Conservation (phyloP, 2,888 invertebrate genomes). For the Aphelenchoides bicaudatus region DNA sequence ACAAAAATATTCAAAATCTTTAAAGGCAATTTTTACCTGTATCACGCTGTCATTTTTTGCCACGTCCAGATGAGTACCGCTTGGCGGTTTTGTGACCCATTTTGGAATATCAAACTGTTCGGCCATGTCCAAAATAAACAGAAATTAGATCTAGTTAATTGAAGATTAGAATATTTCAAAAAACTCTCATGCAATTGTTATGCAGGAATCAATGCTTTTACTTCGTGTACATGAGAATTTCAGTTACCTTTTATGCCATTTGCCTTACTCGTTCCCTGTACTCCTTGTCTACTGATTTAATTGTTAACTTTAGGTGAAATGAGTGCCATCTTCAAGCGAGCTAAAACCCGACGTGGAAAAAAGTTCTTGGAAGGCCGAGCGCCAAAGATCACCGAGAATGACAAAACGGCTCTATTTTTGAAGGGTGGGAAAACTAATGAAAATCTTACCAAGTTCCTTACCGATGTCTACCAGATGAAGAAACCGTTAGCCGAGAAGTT, state of each 20-base stretch:
- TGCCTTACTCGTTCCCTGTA: background rate
- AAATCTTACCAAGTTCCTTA: constrained; percentile 72
- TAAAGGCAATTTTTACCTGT: constrained; percentile 66
- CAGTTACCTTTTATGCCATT: background rate
- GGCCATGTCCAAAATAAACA: too few relatives aligned
- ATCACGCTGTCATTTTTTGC: constrained; percentile 91
- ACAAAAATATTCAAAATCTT: background rate
- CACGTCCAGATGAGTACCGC: constrained; percentile 94
- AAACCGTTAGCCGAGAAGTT: constrained; percentile 52
- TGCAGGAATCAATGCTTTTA: background rate
- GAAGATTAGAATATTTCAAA: too few relatives aligned
- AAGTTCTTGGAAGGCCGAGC: constrained; percentile 76
- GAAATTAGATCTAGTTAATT: too few relatives aligned
- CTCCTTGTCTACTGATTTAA: background rate
- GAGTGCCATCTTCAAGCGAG: constrained; percentile 66
- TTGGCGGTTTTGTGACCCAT: constrained; percentile 93
- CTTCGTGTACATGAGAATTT: background rate
- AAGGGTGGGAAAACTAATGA: constrained; percentile 70
- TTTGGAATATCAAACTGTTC: constrained; percentile 49
- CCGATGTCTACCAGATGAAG: constrained; percentile 67
- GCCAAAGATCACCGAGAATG: constrained; percentile 82
- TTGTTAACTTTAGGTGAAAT: background rate
- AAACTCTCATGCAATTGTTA: too few relatives aligned
- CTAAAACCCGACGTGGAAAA: constrained; percentile 82
- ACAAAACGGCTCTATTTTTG: constrained; percentile 69